Evolutionary conservation across 2,113 vertebrate genomes (phyloP).

Genomic region (Megaptera novaeangliae): DNA sequence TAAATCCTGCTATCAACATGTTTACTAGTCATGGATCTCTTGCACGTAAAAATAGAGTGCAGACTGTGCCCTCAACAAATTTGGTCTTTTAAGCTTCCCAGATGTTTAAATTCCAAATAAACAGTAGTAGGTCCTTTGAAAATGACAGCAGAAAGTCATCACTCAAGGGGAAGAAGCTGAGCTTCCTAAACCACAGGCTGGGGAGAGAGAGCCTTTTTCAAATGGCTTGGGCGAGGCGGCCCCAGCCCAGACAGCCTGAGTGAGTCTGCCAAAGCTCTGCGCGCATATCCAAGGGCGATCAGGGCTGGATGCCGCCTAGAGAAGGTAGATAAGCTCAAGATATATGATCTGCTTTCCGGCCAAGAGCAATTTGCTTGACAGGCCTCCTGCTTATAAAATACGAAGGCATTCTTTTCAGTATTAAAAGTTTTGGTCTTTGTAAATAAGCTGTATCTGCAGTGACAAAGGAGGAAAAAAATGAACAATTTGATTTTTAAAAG

Average conservation of each 20-base stretch:
- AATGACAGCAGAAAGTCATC: constrained; percentile 50
- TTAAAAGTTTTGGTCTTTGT: constrained; percentile 29
- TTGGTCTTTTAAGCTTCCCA: constrained; percentile 39
- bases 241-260: background rate
- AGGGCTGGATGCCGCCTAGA: background rate
- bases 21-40: background rate
- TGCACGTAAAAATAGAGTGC: constrained; percentile 35
- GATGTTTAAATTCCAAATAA: constrained; percentile 59
- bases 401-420: background rate
- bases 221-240: background rate
- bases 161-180: background rate
- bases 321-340: constrained; percentile 58
- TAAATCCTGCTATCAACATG: constrained; percentile 52
- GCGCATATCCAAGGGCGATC: background rate
- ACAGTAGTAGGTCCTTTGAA: constrained; percentile 46
- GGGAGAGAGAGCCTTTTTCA: background rate
- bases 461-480: background rate
- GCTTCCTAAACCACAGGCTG: constrained; percentile 34
- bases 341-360: constrained; percentile 53
- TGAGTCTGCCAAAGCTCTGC: background rate
- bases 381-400: constrained; percentile 29
- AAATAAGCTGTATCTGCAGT: background rate
- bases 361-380: constrained; percentile 55
- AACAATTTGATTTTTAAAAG: background rate
- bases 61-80: constrained; percentile 27